Evolutionary conservation across 1,140 invertebrate genomes (phyloP), one percentile per base, ranked within the genome.

Genomic region (Amyelois transitella): DNA sequence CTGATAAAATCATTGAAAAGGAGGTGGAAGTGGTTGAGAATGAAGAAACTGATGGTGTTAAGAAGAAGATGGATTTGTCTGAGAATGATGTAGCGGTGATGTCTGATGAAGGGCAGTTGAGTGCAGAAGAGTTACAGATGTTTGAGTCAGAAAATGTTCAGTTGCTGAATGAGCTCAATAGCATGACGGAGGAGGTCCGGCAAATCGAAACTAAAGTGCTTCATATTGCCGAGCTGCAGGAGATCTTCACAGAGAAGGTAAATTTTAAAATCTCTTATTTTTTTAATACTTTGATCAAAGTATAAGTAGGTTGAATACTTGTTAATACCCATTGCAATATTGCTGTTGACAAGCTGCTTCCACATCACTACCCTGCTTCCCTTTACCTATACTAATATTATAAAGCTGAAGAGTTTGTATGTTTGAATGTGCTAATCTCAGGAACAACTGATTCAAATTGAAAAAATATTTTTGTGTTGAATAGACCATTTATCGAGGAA

Each of bases 241-340:
- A 99, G 84, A 93, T 97, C 59, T 98, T 99, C 71, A 96, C 97
- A 5, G 97, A 99, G 85, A 99, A 99, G 89, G 96, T 99, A 64
- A 47, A 22, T 4, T 4, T 1, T 6, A 12, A 10, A 6, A 6
- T 32, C 6, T 2, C 7, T 32, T 32, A 10, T 6, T 32, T 32
- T 32, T 10, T 32, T 6, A 32, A 4, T 10, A 10, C 7, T 32
- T 32, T 32, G 7, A 6, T n/a, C n/a, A n/a, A n/a, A n/a, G n/a
- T n/a, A n/a, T n/a, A n/a, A n/a, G n/a, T n/a, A n/a, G n/a, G n/a
- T n/a, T n/a, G n/a, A n/a, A n/a, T n/a, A n/a, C n/a, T n/a, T n/a
- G n/a, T n/a, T n/a, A n/a, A n/a, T n/a, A n/a, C n/a, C n/a, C n/a
- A n/a, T n/a, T n/a, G n/a, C n/a, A n/a, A n/a, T n/a, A n/a, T n/a